phyloP scores from a whole-genome alignment of 1,140 invertebrate species.

The Drosophila mojavensis region DNA sequence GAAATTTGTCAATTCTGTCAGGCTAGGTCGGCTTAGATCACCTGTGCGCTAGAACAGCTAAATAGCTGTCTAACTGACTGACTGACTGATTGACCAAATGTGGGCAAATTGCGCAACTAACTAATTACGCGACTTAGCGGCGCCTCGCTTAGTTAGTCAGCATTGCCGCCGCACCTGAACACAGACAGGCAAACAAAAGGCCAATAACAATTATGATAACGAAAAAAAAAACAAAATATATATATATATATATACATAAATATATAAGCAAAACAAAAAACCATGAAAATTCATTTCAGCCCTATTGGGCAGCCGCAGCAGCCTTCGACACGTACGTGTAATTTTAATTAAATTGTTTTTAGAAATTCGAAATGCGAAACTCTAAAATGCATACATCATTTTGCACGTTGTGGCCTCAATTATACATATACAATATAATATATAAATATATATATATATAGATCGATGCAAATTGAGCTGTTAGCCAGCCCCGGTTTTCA shows the following conservation, averaged over 20 bases:
- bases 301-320: constrained; percentile 31
- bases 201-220: constrained; percentile 52
- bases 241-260: not conserved
- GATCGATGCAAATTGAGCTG: constrained; percentile 55
- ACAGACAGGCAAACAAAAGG: constrained; percentile 5
- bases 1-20: constrained; percentile 44
- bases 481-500: constrained; percentile 48
- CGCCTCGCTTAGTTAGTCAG: constrained; percentile 56
- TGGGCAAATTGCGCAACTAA: constrained; percentile 64
- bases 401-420: constrained; percentile 65
- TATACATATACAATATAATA: not conserved
- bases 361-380: constrained; percentile 53
- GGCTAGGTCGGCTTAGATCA: constrained; percentile 59
- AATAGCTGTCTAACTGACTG: constrained; percentile 10
- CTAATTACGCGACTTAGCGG: constrained; percentile 61
- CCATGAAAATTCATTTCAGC: constrained; percentile 33
- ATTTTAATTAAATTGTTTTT: constrained; percentile 78
- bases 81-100: constrained; percentile 35
- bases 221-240: not conserved
- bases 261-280: constrained; percentile 27
- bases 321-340: constrained; percentile 73
- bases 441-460: constrained; percentile 52
- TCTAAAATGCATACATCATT: constrained; percentile 55
- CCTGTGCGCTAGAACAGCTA: constrained; percentile 7
- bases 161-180: constrained; percentile 37